Conservation (phyloP, 2,113 vertebrate genomes). For the Furnarius figulus region DNA sequence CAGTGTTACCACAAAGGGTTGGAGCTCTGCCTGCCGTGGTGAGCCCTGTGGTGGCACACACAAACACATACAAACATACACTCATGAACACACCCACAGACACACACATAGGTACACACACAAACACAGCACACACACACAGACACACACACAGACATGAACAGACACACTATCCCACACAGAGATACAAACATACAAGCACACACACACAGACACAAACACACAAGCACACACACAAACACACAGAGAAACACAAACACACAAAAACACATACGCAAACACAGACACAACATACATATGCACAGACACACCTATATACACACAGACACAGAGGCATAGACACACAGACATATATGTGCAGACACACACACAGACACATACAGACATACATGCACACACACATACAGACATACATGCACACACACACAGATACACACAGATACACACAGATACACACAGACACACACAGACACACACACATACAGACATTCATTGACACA, state of each 20-base stretch:
- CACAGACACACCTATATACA: no score
- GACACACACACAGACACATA: background rate
- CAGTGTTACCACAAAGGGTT: accelerated
- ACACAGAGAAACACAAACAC: background rate
- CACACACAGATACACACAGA: background rate
- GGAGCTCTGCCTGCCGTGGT: background rate
- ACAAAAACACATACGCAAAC: no score
- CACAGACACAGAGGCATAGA: background rate
- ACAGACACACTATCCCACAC: no score
- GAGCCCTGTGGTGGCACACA: background rate
- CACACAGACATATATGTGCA: background rate
- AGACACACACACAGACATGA: background rate
- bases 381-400: background rate
- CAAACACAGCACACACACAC: background rate
- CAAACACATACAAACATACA: background rate
- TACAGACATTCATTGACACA: background rate
- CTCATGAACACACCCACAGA: no score
- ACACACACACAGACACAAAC: background rate
- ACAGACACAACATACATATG: background rate
- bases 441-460: background rate
- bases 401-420: background rate
- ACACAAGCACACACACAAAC: background rate
- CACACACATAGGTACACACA: background rate
- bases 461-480: background rate
- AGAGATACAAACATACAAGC: background rate